Evolutionary conservation across 2,113 vertebrate species (phyloP).

Genomic region (Callorhinus ursinus): DNA sequence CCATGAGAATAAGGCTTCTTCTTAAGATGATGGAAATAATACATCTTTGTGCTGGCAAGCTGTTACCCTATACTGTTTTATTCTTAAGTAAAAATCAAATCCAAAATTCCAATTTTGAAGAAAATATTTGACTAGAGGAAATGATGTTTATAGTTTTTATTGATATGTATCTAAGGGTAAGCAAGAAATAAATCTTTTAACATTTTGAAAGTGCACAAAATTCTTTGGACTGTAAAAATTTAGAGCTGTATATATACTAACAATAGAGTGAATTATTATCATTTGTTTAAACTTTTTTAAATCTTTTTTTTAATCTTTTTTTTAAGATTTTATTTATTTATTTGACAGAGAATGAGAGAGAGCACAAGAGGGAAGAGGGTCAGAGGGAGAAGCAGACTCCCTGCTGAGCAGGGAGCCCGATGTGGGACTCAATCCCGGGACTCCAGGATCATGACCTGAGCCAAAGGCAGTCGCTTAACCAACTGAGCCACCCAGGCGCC

Average conservation of each 20-base stretch:
- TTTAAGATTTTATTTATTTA: too few species aligned
- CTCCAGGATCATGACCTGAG: too few species aligned
- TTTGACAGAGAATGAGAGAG: too few species aligned
- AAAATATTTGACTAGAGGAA: not conserved
- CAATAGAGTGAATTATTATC: not conserved
- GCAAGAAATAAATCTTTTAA: not conserved
- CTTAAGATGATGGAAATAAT: conserved; percentile 4
- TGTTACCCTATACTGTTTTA: not conserved
- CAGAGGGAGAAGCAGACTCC: too few species aligned
- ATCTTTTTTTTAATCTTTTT: too few species aligned
- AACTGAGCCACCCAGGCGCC: too few species aligned
- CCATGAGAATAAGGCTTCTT: not conserved
- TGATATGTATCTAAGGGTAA: not conserved
- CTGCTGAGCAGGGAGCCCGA: too few species aligned
- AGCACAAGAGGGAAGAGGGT: too few species aligned
- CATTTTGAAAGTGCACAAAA: not conserved
- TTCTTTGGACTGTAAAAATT: not conserved
- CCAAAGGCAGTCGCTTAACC: too few species aligned
- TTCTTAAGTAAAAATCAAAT: conserved; percentile 30
- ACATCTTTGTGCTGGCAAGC: not conserved
- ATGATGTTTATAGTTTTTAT: not conserved
- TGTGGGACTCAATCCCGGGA: too few species aligned
- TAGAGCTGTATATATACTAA: not conserved
- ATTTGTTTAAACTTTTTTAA: not conserved
- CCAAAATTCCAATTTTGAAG: conserved; percentile 3